Evolutionary conservation across 2,113 vertebrate species (phyloP).

Genomic region (Bufo gargarizans): DNA sequence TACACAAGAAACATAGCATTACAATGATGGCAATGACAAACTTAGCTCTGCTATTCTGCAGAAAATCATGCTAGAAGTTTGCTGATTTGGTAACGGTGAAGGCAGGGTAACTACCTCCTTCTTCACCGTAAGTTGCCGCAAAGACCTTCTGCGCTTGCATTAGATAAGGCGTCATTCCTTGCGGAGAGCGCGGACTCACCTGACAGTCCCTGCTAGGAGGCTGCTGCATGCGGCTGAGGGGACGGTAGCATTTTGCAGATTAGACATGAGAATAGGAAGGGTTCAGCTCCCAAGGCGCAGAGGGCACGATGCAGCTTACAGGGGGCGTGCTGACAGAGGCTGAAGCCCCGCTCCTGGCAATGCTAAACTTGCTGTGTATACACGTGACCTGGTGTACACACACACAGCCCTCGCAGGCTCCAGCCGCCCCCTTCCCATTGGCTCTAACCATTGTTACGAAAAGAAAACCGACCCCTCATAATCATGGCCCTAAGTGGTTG

Average conservation of each 20-base stretch:
- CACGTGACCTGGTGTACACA: conserved; percentile 64
- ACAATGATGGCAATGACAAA: neutral
- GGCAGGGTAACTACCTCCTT: neutral
- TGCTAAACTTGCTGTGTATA: conserved; percentile 59
- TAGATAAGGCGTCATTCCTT: neutral
- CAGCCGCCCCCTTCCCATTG: conserved; percentile 33
- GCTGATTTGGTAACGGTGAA: too few relatives aligned
- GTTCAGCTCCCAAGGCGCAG: neutral
- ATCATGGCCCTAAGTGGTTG: conserved; percentile 51
- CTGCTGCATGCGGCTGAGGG: neutral
- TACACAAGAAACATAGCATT: neutral
- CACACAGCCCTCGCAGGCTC: conserved; percentile 60
- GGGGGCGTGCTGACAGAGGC: neutral
- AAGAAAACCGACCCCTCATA: conserved; percentile 36
- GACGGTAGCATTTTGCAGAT: conserved; percentile 60
- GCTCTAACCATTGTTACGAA: conserved; percentile 39
- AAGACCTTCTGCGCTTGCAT: neutral
- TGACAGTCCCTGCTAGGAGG: conserved; percentile 51
- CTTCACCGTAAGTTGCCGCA: neutral
- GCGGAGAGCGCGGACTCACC: conserved; percentile 61
- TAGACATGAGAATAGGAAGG: neutral
- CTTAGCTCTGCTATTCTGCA: neutral
- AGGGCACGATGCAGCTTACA: conserved; percentile 35
- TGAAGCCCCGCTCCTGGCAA: conserved; percentile 17
- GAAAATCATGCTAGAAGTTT: too few relatives aligned